Conservation (phyloP, 2,888 invertebrate species). For the Luperina testacea region DNA sequence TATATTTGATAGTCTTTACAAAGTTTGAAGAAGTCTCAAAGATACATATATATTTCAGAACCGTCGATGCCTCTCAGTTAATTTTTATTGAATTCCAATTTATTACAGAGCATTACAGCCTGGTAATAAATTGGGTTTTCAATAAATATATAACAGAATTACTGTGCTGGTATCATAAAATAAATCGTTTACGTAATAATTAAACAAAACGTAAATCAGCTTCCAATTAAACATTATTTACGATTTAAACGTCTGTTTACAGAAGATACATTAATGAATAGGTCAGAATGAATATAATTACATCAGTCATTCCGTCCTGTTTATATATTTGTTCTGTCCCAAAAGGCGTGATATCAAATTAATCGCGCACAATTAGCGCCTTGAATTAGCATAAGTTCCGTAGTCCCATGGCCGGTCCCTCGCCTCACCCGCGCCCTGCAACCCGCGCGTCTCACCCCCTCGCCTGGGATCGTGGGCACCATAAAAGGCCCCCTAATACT, state of each 20-base stretch:
- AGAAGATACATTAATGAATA: constrained; percentile 9
- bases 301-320: neutral
- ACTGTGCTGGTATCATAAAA: neutral
- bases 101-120: neutral
- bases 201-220: constrained; percentile 24
- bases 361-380: constrained; percentile 47
- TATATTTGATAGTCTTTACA: too few relatives aligned
- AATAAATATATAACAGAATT: neutral
- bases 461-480: constrained; percentile 14
- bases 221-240: constrained; percentile 37
- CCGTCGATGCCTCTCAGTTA: neutral
- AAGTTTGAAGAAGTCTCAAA: neutral
- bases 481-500: constrained; percentile 41
- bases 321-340: constrained; percentile 23
- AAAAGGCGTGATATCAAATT: constrained; percentile 27
- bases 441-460: neutral
- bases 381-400: constrained; percentile 40
- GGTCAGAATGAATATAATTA: neutral
- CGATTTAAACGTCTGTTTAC: constrained; percentile 15
- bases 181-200: constrained; percentile 9
- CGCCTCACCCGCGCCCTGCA: neutral
- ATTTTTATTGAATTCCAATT: neutral
- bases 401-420: constrained; percentile 16
- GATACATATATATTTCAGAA: neutral
- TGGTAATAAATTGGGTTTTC: constrained; percentile 10